These are phyloP conservation scores for Solea senegalensis DNA, from an alignment of 2,113 vertebrate species.

Conservation along the genomic window DNA sequence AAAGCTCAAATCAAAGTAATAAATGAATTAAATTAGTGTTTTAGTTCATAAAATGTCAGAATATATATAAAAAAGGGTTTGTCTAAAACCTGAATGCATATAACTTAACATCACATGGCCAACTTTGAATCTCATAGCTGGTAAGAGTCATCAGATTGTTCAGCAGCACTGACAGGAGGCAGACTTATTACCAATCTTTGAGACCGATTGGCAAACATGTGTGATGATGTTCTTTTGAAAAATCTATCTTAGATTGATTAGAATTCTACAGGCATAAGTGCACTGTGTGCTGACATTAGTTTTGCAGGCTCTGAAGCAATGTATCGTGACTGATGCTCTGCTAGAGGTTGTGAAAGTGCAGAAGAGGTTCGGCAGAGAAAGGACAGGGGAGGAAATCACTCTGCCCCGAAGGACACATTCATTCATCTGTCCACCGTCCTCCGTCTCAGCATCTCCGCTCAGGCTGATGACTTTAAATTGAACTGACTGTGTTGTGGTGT, in stretches of 20 bases:
- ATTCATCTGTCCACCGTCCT: constrained; percentile 15
- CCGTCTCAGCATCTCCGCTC: constrained; percentile 21
- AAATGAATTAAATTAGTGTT: too few relatives aligned
- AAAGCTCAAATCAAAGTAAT: too few relatives aligned
- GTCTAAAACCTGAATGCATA: too few relatives aligned
- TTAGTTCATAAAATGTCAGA: too few relatives aligned
- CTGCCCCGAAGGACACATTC: constrained; percentile 5
- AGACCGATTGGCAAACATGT: neutral
- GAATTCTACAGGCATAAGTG: neutral
- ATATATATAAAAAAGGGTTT: too few relatives aligned
- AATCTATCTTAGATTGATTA: neutral
- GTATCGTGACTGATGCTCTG: constrained; percentile 1
- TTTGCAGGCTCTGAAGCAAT: constrained; percentile 2
- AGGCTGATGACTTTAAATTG: constrained; percentile 3
- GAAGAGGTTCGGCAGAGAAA: constrained; percentile 3
- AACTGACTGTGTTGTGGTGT: neutral
- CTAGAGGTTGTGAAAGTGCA: constrained; percentile 12
- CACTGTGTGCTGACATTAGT: neutral
- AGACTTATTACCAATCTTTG: constrained; percentile 3
- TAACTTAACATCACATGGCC: constrained; percentile 42
- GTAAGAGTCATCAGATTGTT: constrained; percentile 1
- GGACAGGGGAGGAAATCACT: constrained; percentile 22
- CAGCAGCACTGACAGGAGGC: constrained; percentile 4
- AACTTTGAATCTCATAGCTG: constrained; percentile 41
- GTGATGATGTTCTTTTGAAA: neutral